Conservation (phyloP, 2,888 invertebrate genomes). For the Aphrophora alni region DNA sequence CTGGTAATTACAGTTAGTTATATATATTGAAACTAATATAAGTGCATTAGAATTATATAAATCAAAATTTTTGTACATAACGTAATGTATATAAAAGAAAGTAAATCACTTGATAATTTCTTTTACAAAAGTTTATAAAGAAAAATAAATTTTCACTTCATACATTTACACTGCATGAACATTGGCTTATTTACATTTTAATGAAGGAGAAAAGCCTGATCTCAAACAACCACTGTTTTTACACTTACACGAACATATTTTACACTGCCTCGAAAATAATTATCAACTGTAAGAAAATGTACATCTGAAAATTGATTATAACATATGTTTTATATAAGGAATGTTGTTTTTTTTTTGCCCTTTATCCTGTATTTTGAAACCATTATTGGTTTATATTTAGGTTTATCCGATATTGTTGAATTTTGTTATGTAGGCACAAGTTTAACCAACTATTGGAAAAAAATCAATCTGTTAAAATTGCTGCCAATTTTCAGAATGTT, state of each 20-base stretch:
- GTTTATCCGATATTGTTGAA: too few relatives aligned
- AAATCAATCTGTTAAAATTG: too few relatives aligned
- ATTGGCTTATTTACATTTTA: neutral
- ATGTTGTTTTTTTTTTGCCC: too few relatives aligned
- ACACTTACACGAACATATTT: neutral
- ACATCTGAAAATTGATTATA: neutral
- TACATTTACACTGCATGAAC: neutral
- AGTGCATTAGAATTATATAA: neutral
- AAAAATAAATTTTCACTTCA: neutral
- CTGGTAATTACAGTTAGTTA: neutral
- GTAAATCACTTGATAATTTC: neutral
- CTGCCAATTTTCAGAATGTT: too few relatives aligned
- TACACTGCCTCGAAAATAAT: neutral
- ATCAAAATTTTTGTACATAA: neutral
- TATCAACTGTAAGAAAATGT: neutral
- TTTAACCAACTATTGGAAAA: too few relatives aligned
- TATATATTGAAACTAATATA: neutral
- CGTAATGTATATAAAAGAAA: neutral
- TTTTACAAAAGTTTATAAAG: neutral
- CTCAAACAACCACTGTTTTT: neutral
- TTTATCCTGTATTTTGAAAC: too few relatives aligned
- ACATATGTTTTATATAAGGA: neutral
- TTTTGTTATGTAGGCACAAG: too few relatives aligned
- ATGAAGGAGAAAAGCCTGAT: neutral
- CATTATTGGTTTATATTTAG: too few relatives aligned